Conservation (phyloP, 2,888 invertebrate genomes). For the Conops quadrifasciatus region DNA sequence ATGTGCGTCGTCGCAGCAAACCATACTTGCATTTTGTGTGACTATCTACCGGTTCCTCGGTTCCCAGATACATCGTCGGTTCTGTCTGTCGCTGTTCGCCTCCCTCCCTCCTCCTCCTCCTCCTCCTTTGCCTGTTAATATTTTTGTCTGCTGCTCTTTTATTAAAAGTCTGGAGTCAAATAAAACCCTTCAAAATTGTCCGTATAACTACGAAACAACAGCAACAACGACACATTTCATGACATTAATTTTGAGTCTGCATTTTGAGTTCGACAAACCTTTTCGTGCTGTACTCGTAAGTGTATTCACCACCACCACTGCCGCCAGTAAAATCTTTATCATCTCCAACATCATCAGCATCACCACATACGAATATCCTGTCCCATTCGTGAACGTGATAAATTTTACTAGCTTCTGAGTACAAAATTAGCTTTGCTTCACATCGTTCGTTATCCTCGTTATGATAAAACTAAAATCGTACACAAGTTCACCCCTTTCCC, state of each 20-base stretch:
- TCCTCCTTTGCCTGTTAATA: background rate
- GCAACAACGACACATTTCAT: constrained; percentile 1
- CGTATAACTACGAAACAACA: background rate
- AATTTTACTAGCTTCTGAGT: constrained; percentile 27
- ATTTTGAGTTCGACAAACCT: constrained; percentile 18
- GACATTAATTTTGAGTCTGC: constrained; percentile 22
- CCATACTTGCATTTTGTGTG: background rate
- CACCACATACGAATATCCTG: background rate
- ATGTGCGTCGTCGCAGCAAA: background rate
- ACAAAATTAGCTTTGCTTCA: constrained; percentile 26
- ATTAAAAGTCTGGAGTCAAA: constrained; percentile 20
- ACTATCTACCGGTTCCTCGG: background rate
- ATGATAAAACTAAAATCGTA: constrained; percentile 14
- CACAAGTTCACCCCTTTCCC: background rate
- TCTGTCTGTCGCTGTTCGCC: constrained; percentile 5
- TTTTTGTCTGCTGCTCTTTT: constrained; percentile 22
- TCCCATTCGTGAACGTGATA: constrained; percentile 23
- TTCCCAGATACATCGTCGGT: background rate
- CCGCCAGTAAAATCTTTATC: too few relatives aligned
- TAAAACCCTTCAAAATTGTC: constrained; percentile 10
- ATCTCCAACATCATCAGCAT: too few relatives aligned
- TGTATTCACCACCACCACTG: background rate
- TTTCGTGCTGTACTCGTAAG: background rate
- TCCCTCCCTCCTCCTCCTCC: background rate
- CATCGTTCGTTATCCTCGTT: constrained; percentile 24